Base-by-base conservation (phyloP, 1,140 invertebrate genomes). In the Drosophila carrolli region DNA sequence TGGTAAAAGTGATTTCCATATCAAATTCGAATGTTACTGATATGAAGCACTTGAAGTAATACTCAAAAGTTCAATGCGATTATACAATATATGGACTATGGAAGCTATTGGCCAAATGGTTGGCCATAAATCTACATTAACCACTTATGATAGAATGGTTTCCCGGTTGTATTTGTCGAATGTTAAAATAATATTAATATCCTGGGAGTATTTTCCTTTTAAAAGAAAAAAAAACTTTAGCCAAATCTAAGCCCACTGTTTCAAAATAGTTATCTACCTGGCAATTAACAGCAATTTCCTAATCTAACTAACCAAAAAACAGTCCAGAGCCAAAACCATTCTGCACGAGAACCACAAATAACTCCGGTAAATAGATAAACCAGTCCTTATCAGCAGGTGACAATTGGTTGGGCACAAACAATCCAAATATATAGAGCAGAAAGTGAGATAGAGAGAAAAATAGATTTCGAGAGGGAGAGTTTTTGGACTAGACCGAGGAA, bases 371-470 rank as follows among this genome's bases (percentile, higher is more conserved):
- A 72, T 50, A 65, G 41, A 58, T 66, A 61, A 68, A 75, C 59
- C 59, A 38, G 63, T 66, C n/a, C 54, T 83, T 88, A 86, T 88
- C 82, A 46, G 14, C 55, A 78, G 78, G 83, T 82, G 83, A 51
- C 40, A 85, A 85, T 88, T 85, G 82, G 57, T 68, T 41, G 53
- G 40, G 8, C 37, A 75, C 74, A 78, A 61, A 11, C 11, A 48
- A 38, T 19, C 37, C 41, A 53, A 37, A 14, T 9, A 58, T n/a
- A 4, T 8, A 41, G 23, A 35, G 11, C 23, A 37, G 40, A 29
- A 32, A 9, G 7, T 14, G 48, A 35, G 4, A 35, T 35, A 32
- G 62, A 48, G 27, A 44, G 14, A 14, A n/a, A n/a, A 44, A 66
- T 13, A 66, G 38, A 37, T 23, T 43, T 14, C 5, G 19, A 65